Evolutionary conservation across 92 coral and sea anemone species (phyloP), one percentile per base, ranked within the genome.

Genomic region (Isaurus tuberculatus): DNA sequence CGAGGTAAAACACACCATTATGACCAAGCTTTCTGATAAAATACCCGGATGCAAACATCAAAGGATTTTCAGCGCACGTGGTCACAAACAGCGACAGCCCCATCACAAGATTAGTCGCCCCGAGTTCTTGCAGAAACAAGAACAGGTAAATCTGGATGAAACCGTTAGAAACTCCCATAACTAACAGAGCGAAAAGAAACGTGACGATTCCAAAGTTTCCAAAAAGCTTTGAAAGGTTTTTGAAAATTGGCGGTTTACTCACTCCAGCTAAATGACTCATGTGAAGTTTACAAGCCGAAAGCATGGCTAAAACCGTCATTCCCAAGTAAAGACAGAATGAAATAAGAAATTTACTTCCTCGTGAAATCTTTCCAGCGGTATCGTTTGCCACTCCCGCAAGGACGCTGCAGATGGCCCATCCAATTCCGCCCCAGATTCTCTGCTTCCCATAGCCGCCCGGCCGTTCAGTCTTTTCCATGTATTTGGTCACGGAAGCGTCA

Each of bases 21-120:
- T 89, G 89, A 17, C 92, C 84, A 8, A 85, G 32, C 33, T 53
- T 68, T 61, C 43, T 46, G 72, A 89, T 89, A 14, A 89, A 44
- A 32, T 65, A 40, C 14, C 92, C 92, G 2, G 92, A 84, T 44
- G 58, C 86, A 73, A 89, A 89, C 89, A 89, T 79, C 57, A 89
- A 49, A 16, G 92, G 92, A 11, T 77, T 83, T 32, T 89, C 92
- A 25, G 92, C 43, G 4, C 86, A 66, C 61, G 83, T 61, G 2
- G 92, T 85, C 79, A 85, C 70, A 79, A 77, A 79, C 13, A 89
- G 83, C 2, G 92, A 23, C 11, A 89, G 82, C 2, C 92, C 89
- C 92, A 89, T 89, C 5, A 89, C 74, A 15, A 89, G 73, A 48
- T 89, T 84, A 31, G 83, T 85, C 8, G 83, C 92, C 22, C 83